Base-by-base conservation (phyloP, 2,797 vertebrate species). In the Onychomys leucogaster region DNA sequence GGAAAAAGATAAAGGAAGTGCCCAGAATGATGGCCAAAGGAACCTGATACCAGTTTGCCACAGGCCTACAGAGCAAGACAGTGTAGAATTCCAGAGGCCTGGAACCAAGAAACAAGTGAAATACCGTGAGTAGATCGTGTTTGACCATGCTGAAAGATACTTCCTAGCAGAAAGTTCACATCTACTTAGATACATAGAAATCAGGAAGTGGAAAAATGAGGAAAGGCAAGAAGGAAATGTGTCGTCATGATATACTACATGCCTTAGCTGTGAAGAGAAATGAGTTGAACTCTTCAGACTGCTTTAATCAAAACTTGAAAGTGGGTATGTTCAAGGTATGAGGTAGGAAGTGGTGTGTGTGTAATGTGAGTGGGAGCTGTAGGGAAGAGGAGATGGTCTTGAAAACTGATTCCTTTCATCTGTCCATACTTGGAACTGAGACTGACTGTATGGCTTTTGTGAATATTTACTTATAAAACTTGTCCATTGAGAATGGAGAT, bases 281-380 rank as follows among this genome's bases (percentile, higher is more conserved):
- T 67, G 10, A 81, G 90, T 61, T 89, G n/a, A 95, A 71, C 63
- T 32, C 23, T 63, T 29, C 9, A 19, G 57, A 43, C 13, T 41
- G 57, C 86, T 81, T 67, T 85, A 78, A 94, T 55, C 23, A 43
- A 78, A 91, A 73, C 46, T 52, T 75, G 11, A 52, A 92, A 92
- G 6, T 69, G 41, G 75, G 27, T 61, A 6, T 71, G 8, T 21
- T 55, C 19, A 52, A 4, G 29, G 23, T 55, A 1, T 83, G 37
- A 41, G 41, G 25, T 17, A 41, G 32, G 37, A 89, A 71, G 41
- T 19, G 5, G 61, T 43, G 0, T 55, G 16, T 59, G 14, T 71
- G 6, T 59, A 23, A 29, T 81, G 6, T 52, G 21, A 73, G 43
- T 52, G 27, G 21, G 29, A 23, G 29, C 83, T 85, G 11, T 11